Conservation (phyloP, 2,888 invertebrate species). For the Cylindroiulus punctatus region DNA sequence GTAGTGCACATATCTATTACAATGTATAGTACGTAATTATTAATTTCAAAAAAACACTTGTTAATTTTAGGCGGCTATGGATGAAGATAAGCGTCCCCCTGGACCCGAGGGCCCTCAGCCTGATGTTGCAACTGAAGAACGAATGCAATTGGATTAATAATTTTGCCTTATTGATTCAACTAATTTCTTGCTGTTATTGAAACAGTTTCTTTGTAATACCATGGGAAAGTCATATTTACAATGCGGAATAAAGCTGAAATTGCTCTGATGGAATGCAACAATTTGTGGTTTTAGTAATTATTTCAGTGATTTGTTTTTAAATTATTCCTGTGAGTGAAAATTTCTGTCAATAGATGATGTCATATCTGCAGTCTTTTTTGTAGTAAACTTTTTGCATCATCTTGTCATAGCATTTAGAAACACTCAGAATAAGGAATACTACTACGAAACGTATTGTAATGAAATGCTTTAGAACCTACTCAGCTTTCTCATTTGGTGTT, state of each 20-base stretch:
- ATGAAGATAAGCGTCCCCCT: conserved; percentile 52
- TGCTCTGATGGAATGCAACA: not conserved
- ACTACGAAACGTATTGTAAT: no score
- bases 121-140: conserved; percentile 52
- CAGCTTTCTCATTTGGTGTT: no score
- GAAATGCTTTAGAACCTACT: no score
- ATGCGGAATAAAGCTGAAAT: conserved; percentile 5
- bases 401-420: no score
- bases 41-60: no score
- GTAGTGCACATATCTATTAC: no score
- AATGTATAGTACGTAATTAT: no score
- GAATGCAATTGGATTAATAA: conserved; percentile 56
- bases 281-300: not conserved
- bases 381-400: no score
- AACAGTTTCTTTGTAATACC: not conserved
- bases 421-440: no score
- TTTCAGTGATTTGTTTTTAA: not conserved
- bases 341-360: no score
- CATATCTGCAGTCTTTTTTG: no score
- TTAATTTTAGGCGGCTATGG: conserved; percentile 54
- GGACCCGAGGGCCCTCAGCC: conserved; percentile 51
- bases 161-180: conserved; percentile 35
- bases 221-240: not conserved
- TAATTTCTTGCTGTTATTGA: conserved; percentile 6
- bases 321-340: no score